A percentile compares a stretch with the other conserved stretches of the same genome.
Conservation (phyloP, 1,140 invertebrate species). For the Helicoverpa armigera region DNA sequence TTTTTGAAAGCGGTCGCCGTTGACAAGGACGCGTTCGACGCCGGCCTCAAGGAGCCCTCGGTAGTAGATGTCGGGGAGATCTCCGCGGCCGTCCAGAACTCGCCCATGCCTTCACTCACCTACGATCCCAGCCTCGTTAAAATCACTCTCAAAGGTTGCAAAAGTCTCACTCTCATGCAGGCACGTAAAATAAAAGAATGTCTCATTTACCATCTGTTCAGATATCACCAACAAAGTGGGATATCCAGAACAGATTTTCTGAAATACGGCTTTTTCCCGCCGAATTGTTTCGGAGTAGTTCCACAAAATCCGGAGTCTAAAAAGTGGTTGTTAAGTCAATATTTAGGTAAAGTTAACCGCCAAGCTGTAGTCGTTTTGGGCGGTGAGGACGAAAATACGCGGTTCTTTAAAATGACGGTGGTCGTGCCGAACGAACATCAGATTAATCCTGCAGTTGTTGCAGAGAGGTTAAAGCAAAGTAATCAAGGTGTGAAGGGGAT, state of each 20-base stretch:
- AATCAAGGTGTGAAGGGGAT: constrained; percentile 75
- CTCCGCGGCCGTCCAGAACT: constrained; percentile 50
- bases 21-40: constrained; percentile 78
- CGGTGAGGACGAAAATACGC: constrained; percentile 60
- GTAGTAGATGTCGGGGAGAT: constrained; percentile 47
- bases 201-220: constrained; percentile 70
- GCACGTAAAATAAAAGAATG: constrained; percentile 75
- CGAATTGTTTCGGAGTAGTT: constrained; percentile 70
- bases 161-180: constrained; percentile 58
- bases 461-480: constrained; percentile 67
- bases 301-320: constrained; percentile 75
- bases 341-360: constrained; percentile 66
- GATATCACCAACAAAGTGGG: constrained; percentile 67
- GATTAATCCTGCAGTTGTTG: constrained; percentile 42
- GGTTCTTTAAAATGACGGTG: constrained; percentile 66
- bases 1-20: constrained; percentile 76
- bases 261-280: constrained; percentile 71
- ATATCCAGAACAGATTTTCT: constrained; percentile 70
- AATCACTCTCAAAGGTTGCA: constrained; percentile 69
- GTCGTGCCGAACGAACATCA: constrained; percentile 56
- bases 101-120: constrained; percentile 67
- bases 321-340: constrained; percentile 63
- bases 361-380: constrained; percentile 63
- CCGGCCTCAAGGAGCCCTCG: constrained; percentile 67
- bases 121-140: constrained; percentile 64